A percentile compares a stretch with the other conserved stretches of the same genome.
Conservation (phyloP, 2,113 vertebrate genomes). For the Cheirogaleus medius region DNA sequence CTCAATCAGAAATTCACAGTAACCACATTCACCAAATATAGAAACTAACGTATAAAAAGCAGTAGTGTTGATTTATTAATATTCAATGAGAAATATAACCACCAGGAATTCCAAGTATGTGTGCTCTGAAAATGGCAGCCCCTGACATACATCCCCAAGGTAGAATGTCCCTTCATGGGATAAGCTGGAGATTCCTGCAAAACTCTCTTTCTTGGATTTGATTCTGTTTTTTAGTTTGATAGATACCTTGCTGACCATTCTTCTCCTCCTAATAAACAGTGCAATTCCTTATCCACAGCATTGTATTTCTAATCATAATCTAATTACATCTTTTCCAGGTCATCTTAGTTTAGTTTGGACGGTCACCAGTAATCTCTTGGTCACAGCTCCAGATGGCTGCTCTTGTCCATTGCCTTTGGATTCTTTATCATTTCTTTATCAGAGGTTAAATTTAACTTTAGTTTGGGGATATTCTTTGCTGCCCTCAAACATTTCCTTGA, state of each 20-base stretch:
- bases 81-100: neutral
- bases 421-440: neutral
- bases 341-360: constrained; percentile 19
- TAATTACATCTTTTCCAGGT: neutral
- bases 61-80: neutral
- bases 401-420: neutral
- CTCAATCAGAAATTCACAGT: neutral
- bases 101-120: neutral
- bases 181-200: neutral
- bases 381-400: neutral
- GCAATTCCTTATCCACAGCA: neutral
- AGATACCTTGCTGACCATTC: neutral
- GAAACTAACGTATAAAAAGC: neutral
- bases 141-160: neutral
- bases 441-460: constrained; percentile 4
- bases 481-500: constrained; percentile 9
- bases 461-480: neutral
- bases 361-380: constrained; percentile 39
- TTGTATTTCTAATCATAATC: constrained; percentile 41
- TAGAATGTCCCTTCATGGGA: neutral
- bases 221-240: neutral
- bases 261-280: neutral
- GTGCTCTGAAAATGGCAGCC: neutral
- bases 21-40: neutral
- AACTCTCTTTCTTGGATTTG: neutral